Percentiles rank a stretch among this genome's conserved stretches.
These are phyloP conservation scores for Coreoperca whiteheadi DNA, from an alignment of 2,113 vertebrate genomes.

Conservation along the genomic window DNA sequence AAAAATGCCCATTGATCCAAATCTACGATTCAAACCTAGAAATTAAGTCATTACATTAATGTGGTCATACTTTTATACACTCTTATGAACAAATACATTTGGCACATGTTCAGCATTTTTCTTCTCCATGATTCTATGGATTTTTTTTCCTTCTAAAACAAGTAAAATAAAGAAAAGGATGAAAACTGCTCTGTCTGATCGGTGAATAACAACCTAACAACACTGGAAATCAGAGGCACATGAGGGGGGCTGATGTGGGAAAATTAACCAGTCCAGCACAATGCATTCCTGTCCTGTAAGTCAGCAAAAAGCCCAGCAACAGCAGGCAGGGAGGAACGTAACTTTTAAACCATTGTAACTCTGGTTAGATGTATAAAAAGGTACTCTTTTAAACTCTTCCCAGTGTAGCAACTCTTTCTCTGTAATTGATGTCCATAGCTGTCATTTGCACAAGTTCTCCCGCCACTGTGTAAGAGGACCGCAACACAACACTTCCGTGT, in stretches of 20 bases:
- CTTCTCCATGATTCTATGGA: conserved; percentile 3
- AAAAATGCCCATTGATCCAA: conserved; percentile 24
- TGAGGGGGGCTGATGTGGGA: conserved; percentile 58
- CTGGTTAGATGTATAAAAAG: conserved; percentile 36
- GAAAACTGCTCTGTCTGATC: conserved; percentile 41
- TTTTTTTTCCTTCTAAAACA: background rate
- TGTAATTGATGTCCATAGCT: conserved; percentile 54
- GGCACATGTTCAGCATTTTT: conserved; percentile 34
- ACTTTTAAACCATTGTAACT: conserved; percentile 66
- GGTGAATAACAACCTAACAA: conserved; percentile 43
- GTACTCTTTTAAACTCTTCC: conserved; percentile 18
- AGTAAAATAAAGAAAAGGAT: conserved; percentile 12
- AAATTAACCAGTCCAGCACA: conserved; percentile 71
- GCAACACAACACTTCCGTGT: conserved; percentile 35
- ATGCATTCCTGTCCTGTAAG: conserved; percentile 72
- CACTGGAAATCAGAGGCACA: conserved; percentile 67
- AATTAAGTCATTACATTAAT: conserved; percentile 11
- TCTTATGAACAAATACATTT: conserved; percentile 30
- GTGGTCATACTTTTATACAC: conserved; percentile 1
- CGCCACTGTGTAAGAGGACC: conserved; percentile 16
- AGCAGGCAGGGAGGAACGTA: conserved; percentile 63
- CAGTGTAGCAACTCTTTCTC: conserved; percentile 33
- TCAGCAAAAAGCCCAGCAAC: conserved; percentile 77
- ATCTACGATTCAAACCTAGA: conserved; percentile 13
- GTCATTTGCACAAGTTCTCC: conserved; percentile 51